Conservation (phyloP, 2,888 invertebrate species). For the Drosophila atripex region DNA sequence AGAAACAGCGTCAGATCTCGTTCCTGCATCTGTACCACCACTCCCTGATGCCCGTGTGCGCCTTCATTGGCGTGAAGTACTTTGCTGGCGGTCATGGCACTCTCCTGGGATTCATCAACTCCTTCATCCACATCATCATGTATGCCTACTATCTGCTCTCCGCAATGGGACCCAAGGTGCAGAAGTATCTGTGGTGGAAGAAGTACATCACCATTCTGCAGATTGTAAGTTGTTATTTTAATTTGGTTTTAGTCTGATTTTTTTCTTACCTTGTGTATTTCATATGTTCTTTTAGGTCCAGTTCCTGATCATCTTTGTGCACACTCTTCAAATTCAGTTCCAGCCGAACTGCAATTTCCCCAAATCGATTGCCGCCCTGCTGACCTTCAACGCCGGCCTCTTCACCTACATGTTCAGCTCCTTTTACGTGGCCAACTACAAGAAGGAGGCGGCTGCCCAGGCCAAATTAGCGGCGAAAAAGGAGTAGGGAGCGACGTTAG, state of each 20-base stretch:
- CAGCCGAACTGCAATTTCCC: conserved; percentile 89
- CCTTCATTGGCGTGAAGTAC: conserved; percentile 89
- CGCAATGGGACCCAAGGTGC: conserved; percentile 93
- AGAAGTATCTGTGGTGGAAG: conserved; percentile 98
- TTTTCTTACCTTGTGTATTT: neutral
- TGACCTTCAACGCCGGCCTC: conserved; percentile 88
- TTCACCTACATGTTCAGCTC: conserved; percentile 92
- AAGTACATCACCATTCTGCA: conserved; percentile 94
- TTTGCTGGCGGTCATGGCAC: conserved; percentile 93
- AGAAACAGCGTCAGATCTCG: conserved; percentile 91
- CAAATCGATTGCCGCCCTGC: conserved; percentile 87
- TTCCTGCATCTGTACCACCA: conserved; percentile 95
- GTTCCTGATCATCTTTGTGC: conserved; percentile 90
- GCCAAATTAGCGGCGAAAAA: conserved; percentile 67
- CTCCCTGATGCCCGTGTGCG: conserved; percentile 88
- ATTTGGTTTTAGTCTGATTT: fast-evolving
- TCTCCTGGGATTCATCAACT: conserved; percentile 93
- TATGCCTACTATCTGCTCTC: conserved; percentile 95
- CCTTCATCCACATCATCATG: conserved; percentile 96
- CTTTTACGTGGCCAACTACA: conserved; percentile 89
- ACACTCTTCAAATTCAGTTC: conserved; percentile 88
- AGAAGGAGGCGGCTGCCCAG: conserved; percentile 82
- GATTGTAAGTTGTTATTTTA: conserved; percentile 86
- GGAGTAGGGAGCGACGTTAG: conserved; percentile 65
- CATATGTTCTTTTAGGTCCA: conserved; percentile 85